Base-by-base conservation (phyloP, 2,888 invertebrate species). In the Punctoribates punctum region DNA sequence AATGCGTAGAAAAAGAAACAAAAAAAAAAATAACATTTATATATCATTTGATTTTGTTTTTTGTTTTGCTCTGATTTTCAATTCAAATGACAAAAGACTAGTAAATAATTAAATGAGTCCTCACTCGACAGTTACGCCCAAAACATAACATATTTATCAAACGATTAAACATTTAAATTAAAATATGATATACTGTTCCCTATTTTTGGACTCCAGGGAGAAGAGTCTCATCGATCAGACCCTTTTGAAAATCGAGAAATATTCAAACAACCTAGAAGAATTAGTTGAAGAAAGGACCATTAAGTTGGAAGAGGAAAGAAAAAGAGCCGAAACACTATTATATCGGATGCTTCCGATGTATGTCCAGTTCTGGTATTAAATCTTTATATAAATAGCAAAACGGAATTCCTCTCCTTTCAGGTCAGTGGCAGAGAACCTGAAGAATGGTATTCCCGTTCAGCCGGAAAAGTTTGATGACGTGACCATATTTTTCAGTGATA, bases 221-320 rank as follows among this genome's bases (percentile, higher is more conserved):
- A 46, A 60, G 2, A 96, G 96, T 85, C 94, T 96, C 81, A 93
- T 96, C 75, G 96, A 96, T 84, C 95, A 95, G 73, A 96, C 96
- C 94, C 94, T 96, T 83, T 92, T 94, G 86, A 95, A 96, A 90
- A 86, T 96, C 82, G 96, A 96, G 83, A 95, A 95, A 84, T 96
- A 96, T 85, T 94, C 95, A 78, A 94, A 93, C 84, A 96, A 96
- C 85, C 85, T 96, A 82, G 96, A 96, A 84, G 94, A 94, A 82
- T 86, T 96, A 75, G 94, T 97, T 81, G 89, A 92, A 77, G 95
- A 96, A 82, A 86, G 95, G 75, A 96, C 96, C 8, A 94, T 94
- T 81, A 94, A 95, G 85, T 85, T 98, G 79, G 97, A 97, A 83
- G 92, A 92, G 80, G 97, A 97, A 85, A 96, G 97, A 94, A 90